Evolutionary conservation across 2,888 invertebrate genomes (phyloP), one percentile per base, ranked within the genome.

Genomic region (Mechanitis mazaeus): DNA sequence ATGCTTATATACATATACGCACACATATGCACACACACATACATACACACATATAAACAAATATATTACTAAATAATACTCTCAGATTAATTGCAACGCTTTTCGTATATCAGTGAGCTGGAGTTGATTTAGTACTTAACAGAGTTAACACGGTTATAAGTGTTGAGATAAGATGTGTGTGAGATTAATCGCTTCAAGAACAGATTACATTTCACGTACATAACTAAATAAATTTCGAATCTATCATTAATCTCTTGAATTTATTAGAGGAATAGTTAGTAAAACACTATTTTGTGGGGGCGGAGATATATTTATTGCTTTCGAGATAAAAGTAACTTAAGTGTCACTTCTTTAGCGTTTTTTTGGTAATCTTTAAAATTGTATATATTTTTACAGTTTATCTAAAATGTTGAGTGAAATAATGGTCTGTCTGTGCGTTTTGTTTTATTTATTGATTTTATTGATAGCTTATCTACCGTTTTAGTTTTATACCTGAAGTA

Each of bases 191-290:
- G 79, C 70, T 75, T 70, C 79, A 82, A 79, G 75, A 77, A 81
- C 78, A 83, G 82, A 85, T 85, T 80, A 85, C 76, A 79, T 84
- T 84, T 82, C 82, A 85, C 75, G 76, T 84, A 82, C 78, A 82
- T 84, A 84, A 83, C 81, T 82, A 81, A 81, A 85, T 84, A 84
- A 79, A 84, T 84, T 80, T 78, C 72, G 81, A 80, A 84, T 84
- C 80, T 79, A 79, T 81, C 87, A 85, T 88, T 85, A 84, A 87
- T 87, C 87, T 85, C 78, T 71, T 73, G 75, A 76, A 88, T 87
- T 88, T 88, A 87, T 88, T 79, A 78, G 75, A 74, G 77, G 58
- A 73, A 76, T 75, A 78, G 79, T 82, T 77, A 71, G 75, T 78
- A 76, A 72, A 76, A 79, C 81, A 78, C 75, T 74, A 71, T 73